These are phyloP conservation scores for Ecliptopera silaceata DNA, from an alignment of 2,888 invertebrate genomes.

Conservation along the genomic window DNA sequence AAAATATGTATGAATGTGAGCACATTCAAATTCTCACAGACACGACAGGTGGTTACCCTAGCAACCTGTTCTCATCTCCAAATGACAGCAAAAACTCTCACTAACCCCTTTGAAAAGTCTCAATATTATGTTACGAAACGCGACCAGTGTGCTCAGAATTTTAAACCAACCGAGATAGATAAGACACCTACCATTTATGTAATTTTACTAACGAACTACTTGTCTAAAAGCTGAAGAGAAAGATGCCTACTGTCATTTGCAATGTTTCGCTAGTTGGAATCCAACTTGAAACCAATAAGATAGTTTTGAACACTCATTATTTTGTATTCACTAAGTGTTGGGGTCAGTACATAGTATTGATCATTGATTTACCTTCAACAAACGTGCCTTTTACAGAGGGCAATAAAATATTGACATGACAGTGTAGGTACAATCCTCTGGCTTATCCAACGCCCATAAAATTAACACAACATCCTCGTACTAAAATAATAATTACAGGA, in stretches of 20 bases:
- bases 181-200: neutral
- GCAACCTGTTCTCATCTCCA: slow-evolving; percentile 63
- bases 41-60: slow-evolving; percentile 61
- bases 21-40: slow-evolving; percentile 40
- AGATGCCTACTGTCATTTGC: too few species aligned
- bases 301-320: too few species aligned
- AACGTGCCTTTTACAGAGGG: too few species aligned
- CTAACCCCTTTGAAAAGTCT: slow-evolving; percentile 60
- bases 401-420: too few species aligned
- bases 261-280: slow-evolving; percentile 12
- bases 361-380: too few species aligned
- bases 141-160: slow-evolving; percentile 22
- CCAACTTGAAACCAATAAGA: slow-evolving; percentile 24
- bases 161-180: neutral
- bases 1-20: neutral
- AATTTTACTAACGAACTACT: neutral
- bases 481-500: too few species aligned
- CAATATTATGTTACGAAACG: slow-evolving; percentile 30
- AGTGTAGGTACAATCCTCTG: too few species aligned
- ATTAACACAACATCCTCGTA: too few species aligned
- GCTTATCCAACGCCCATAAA: too few species aligned
- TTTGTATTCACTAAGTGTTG: too few species aligned
- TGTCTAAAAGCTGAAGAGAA: neutral
- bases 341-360: too few species aligned
- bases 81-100: slow-evolving; percentile 72